A percentile compares a stretch with the other conserved stretches of the same genome.
Evolutionary conservation across 2,797 vertebrate genomes (phyloP).

Genomic region (Sebastes minor): DNA sequence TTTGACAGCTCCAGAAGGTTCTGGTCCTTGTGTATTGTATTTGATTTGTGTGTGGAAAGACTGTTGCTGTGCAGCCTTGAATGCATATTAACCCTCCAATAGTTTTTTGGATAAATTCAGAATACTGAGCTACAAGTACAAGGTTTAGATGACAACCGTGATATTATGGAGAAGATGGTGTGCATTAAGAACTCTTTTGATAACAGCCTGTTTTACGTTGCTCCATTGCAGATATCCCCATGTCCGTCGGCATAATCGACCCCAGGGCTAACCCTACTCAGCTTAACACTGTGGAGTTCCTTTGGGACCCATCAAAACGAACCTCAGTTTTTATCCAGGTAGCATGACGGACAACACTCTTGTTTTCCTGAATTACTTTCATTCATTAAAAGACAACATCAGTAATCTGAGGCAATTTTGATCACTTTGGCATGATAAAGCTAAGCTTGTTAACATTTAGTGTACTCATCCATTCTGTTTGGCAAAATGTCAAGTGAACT

Average conservation of each 20-base stretch:
- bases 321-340: conserved; percentile 99
- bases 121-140: not conserved
- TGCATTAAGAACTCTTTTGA: conserved; percentile 27
- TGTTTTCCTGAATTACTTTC: conserved; percentile 13
- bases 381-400: conserved; percentile 1
- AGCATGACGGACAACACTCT: conserved; percentile 25
- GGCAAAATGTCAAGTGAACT: not conserved
- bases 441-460: conserved; percentile 21
- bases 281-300: conserved; percentile 96
- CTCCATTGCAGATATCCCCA: conserved; percentile 90
- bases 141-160: not conserved
- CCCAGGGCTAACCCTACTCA: conserved; percentile 96
- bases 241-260: conserved; percentile 97
- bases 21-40: not conserved
- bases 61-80: conserved; percentile 18
- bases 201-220: conserved; percentile 54
- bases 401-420: not conserved
- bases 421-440: not conserved
- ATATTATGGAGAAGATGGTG: not conserved
- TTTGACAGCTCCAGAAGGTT: not conserved
- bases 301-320: conserved; percentile 96
- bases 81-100: conserved; percentile 6
- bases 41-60: not conserved
- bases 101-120: not conserved
- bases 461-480: not conserved